Conservation (phyloP, 2,888 invertebrate species). For the Andrena praecox region DNA sequence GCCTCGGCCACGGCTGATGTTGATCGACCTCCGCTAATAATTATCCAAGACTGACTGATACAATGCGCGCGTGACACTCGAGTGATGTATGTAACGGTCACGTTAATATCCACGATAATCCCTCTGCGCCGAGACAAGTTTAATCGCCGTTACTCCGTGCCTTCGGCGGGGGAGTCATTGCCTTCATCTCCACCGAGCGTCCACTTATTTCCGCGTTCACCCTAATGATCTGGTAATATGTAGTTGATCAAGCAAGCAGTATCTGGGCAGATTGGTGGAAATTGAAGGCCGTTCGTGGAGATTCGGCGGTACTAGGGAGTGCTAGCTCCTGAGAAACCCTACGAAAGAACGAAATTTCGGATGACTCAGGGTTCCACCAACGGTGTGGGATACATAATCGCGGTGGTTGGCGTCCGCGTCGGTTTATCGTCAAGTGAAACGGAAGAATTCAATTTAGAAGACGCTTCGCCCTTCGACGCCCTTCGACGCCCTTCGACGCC, state of each 20-base stretch:
- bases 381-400: not conserved
- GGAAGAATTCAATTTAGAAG: slow-evolving; percentile 80
- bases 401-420: slow-evolving; percentile 53
- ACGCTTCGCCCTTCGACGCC: slow-evolving; percentile 41
- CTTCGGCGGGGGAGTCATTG: not conserved
- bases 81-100: slow-evolving; percentile 70
- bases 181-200: not conserved
- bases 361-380: not conserved
- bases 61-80: slow-evolving; percentile 67
- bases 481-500: no score
- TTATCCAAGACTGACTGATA: slow-evolving; percentile 71
- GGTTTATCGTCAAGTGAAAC: slow-evolving; percentile 79
- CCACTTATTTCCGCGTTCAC: not conserved
- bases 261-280: not conserved
- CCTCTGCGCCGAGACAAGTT: slow-evolving; percentile 36
- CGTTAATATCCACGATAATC: slow-evolving; percentile 70
- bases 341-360: slow-evolving; percentile 16
- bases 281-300: not conserved
- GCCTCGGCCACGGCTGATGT: slow-evolving; percentile 62
- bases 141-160: slow-evolving; percentile 34
- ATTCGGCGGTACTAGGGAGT: not conserved
- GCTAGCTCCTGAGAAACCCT: not conserved
- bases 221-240: not conserved
- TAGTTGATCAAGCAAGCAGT: not conserved
- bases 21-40: slow-evolving; percentile 72